Conservation (phyloP, 2,113 vertebrate species). For the Lates calcarifer region DNA sequence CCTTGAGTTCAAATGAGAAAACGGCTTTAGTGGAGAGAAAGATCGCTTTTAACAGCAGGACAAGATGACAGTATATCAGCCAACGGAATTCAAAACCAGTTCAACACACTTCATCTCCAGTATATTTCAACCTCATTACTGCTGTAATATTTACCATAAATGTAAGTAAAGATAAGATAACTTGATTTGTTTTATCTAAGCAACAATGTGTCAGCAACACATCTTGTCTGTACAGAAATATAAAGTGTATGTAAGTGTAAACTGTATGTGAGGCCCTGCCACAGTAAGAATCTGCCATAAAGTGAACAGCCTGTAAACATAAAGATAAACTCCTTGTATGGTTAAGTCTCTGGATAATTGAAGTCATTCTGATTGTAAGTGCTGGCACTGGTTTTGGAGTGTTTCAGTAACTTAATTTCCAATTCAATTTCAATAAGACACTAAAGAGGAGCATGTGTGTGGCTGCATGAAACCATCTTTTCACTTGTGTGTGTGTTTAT, state of each 20-base stretch:
- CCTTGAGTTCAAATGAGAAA: no score
- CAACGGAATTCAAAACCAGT: neutral
- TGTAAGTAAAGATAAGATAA: slow-evolving; percentile 8
- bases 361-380: slow-evolving; percentile 18
- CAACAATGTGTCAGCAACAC: slow-evolving; percentile 36
- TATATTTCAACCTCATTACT: neutral
- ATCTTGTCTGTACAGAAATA: slow-evolving; percentile 33
- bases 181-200: slow-evolving; percentile 1
- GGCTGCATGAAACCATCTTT: slow-evolving; percentile 14
- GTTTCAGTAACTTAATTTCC: slow-evolving; percentile 48
- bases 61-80: neutral
- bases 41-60: neutral
- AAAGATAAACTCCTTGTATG: slow-evolving; percentile 34
- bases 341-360: slow-evolving; percentile 31
- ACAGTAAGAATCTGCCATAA: slow-evolving; percentile 11
- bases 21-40: neutral
- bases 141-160: neutral
- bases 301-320: slow-evolving; percentile 46
- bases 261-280: slow-evolving; percentile 39
- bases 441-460: slow-evolving; percentile 59
- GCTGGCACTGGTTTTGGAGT: slow-evolving; percentile 6
- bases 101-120: neutral
- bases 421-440: slow-evolving; percentile 35
- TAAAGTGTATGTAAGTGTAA: slow-evolving; percentile 36
- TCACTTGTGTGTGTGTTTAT: neutral